phyloP scores from a whole-genome alignment of 37 sponge, comb jelly and placozoan genomes.

The Haliclona indistincta region DNA sequence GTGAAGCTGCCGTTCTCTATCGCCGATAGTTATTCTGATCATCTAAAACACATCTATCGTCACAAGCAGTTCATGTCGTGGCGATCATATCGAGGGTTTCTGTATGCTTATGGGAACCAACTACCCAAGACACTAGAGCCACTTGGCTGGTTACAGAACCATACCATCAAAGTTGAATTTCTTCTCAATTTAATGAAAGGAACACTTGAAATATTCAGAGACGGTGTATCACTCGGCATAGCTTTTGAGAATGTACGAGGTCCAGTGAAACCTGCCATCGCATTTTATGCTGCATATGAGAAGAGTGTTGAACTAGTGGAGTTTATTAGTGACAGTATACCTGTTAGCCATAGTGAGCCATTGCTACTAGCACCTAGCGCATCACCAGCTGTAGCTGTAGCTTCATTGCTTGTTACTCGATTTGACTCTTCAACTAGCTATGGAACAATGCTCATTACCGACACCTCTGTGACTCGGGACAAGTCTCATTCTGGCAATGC shows the following conservation, averaged over 20 bases:
- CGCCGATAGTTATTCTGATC: conserved; percentile 9
- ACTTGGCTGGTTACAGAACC: conserved; percentile 18
- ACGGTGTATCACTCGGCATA: conserved; percentile 25
- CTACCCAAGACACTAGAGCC: conserved; percentile 1
- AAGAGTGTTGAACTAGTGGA: conserved; percentile 34
- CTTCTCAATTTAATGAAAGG: conserved; percentile 21
- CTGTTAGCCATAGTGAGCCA: background rate
- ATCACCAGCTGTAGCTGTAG: background rate
- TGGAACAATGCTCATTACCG: conserved; percentile 16
- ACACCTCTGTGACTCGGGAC: conserved; percentile 13
- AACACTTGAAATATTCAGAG: conserved; percentile 28
- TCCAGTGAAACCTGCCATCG: conserved; percentile 44
- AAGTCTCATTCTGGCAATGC: conserved; percentile 32
- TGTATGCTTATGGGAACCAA: conserved; percentile 48
- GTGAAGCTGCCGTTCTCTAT: conserved; percentile 33
- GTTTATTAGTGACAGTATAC: background rate
- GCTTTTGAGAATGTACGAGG: conserved; percentile 36
- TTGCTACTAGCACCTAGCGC: background rate
- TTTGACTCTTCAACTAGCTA: conserved; percentile 21
- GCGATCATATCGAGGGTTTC: conserved; percentile 53
- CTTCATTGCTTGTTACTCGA: background rate
- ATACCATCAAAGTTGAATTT: conserved; percentile 25
- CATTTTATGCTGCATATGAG: conserved; percentile 61
- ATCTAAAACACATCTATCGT: conserved; percentile 35
- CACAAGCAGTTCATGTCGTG: conserved; percentile 34